Evolutionary conservation across 2,888 invertebrate species (phyloP).

Genomic region (Acleris laterana): DNA sequence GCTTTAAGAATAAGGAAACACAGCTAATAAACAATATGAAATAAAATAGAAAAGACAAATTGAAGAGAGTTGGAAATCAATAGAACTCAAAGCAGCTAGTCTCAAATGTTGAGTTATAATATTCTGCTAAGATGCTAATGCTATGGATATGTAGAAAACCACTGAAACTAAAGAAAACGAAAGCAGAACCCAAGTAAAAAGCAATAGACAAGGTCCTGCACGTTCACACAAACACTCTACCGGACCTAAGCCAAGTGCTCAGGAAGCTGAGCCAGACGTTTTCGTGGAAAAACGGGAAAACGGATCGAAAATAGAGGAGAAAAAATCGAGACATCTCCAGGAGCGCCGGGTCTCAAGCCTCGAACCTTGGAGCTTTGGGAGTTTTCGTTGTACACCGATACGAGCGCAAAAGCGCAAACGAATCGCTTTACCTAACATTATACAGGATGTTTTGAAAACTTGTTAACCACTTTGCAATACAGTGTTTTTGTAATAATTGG

Average conservation of each 20-base stretch:
- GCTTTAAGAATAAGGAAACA: not conserved
- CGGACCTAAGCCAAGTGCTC: conserved; percentile 48
- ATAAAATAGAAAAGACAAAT: not conserved
- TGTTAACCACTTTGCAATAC: too few relatives aligned
- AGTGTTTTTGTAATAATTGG: too few relatives aligned
- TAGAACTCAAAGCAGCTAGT: too few relatives aligned
- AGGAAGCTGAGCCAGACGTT: conserved; percentile 78
- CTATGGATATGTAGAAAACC: not conserved
- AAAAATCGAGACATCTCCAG: conserved; percentile 83
- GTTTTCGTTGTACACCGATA: conserved; percentile 57
- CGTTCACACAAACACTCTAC: conserved; percentile 32
- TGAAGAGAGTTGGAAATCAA: too few relatives aligned
- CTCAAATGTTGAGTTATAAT: too few relatives aligned
- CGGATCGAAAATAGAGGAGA: conserved; percentile 80
- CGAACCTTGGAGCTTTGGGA: conserved; percentile 65
- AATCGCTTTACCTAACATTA: too few relatives aligned
- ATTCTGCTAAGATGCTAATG: not conserved
- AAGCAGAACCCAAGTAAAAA: conserved; percentile 1
- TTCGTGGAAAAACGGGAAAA: conserved; percentile 69
- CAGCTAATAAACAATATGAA: not conserved
- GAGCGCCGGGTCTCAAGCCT: conserved; percentile 75
- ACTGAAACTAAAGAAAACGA: not conserved
- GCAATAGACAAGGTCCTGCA: conserved; percentile 16
- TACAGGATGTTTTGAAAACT: too few relatives aligned
- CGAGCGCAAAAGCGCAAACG: conserved; percentile 24